Percentiles rank a stretch among this genome's conserved stretches.
phyloP scores from a whole-genome alignment of 2,888 invertebrate genomes.

The Meghimatium bilineatum region DNA sequence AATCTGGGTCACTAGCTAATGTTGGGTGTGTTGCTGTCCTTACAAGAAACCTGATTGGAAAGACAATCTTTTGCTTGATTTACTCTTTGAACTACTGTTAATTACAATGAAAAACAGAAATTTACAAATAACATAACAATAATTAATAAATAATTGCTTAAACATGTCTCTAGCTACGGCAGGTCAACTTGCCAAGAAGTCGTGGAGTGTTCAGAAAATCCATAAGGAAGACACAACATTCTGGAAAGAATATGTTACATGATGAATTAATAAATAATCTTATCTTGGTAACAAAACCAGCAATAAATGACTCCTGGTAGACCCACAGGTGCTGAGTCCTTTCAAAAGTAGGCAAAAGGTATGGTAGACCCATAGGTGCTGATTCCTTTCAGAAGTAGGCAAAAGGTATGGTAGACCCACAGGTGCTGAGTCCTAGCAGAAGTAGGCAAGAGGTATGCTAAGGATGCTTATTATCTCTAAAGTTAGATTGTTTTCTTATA shows the following conservation, averaged over 20 bases:
- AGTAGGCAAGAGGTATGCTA: background rate
- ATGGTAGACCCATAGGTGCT: too few relatives aligned
- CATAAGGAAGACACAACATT: too few relatives aligned
- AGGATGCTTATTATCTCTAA: too few relatives aligned
- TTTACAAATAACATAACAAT: too few relatives aligned
- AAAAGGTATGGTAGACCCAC: background rate
- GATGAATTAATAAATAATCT: too few relatives aligned
- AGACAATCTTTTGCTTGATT: background rate
- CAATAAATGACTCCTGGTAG: background rate
- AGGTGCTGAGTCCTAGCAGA: background rate
- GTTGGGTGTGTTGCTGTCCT: constrained; percentile 74
- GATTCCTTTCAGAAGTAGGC: background rate
- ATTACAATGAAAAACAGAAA: background rate
- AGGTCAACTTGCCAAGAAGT: too few relatives aligned
- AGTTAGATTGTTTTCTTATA: too few relatives aligned
- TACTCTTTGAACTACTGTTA: background rate
- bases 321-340: background rate
- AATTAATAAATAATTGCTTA: too few relatives aligned
- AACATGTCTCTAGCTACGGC: too few relatives aligned
- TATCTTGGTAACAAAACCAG: too few relatives aligned
- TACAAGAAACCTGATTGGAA: constrained; percentile 69
- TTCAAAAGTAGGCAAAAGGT: background rate
- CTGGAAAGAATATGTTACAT: too few relatives aligned
- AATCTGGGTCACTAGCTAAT: constrained; percentile 89
- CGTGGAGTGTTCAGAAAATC: too few relatives aligned